Conservation (phyloP, 2,888 invertebrate genomes). For the Lithodes maja region DNA sequence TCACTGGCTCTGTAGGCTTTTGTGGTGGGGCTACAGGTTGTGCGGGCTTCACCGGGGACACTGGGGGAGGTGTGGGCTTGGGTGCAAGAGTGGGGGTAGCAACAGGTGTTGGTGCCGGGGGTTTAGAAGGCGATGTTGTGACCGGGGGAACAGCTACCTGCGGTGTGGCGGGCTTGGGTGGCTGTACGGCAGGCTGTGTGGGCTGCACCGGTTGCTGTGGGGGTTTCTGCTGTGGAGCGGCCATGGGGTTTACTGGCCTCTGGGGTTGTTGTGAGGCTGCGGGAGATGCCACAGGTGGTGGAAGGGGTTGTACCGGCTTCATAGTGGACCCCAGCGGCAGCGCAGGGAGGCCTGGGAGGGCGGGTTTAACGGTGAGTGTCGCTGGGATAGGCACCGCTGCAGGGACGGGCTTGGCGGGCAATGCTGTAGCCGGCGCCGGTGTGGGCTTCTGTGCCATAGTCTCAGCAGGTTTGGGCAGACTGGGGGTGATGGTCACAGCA, state of each 20-base stretch:
- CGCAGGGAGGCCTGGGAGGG: slow-evolving; percentile 16
- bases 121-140: slow-evolving; percentile 19
- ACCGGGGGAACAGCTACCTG: neutral
- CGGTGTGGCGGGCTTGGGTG: slow-evolving; percentile 25
- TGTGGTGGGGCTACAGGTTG: slow-evolving; percentile 26
- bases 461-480: slow-evolving; percentile 21
- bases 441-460: slow-evolving; percentile 19
- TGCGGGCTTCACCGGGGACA: slow-evolving; percentile 9
- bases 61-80: slow-evolving; percentile 18
- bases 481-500: slow-evolving; percentile 34
- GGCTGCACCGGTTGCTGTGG: slow-evolving; percentile 24
- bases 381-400: slow-evolving; percentile 48
- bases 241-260: slow-evolving; percentile 30
- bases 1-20: slow-evolving; percentile 35
- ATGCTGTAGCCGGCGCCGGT: slow-evolving; percentile 18
- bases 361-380: slow-evolving; percentile 34
- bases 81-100: slow-evolving; percentile 31
- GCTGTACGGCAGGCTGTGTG: slow-evolving; percentile 22
- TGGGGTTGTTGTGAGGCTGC: slow-evolving; percentile 16
- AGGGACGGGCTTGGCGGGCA: slow-evolving; percentile 39
- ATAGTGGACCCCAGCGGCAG: slow-evolving; percentile 2
- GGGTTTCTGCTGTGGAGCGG: slow-evolving; percentile 35
- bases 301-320: slow-evolving; percentile 24
- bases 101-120: slow-evolving; percentile 16
- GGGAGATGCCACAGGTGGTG: neutral